phyloP scores from a whole-genome alignment of 2,888 invertebrate genomes.

The Spodoptera littoralis region DNA sequence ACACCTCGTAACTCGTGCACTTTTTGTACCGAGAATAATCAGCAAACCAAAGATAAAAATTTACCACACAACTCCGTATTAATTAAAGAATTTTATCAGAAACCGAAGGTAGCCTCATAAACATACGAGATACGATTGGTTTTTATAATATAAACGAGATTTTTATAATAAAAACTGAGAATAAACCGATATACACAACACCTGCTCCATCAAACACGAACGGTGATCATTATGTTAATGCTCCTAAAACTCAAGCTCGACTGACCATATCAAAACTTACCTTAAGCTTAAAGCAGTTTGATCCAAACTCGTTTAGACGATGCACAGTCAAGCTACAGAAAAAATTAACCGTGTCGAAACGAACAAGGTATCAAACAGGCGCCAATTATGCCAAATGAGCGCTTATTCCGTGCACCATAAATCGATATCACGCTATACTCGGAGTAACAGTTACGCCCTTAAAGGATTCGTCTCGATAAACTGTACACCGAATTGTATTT shows the following conservation, averaged over 20 bases:
- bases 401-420: conserved; percentile 84
- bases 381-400: conserved; percentile 86
- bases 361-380: conserved; percentile 79
- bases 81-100: conserved; percentile 71
- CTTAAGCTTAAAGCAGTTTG: conserved; percentile 66
- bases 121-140: conserved; percentile 73
- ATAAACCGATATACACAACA: conserved; percentile 86
- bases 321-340: conserved; percentile 67
- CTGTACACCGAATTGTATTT: conserved; percentile 72
- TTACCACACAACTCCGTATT: conserved; percentile 65
- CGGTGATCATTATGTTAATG: conserved; percentile 86
- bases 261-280: conserved; percentile 69
- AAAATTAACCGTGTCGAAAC: conserved; percentile 77
- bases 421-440: conserved; percentile 83
- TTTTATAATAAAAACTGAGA: conserved; percentile 86
- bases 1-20: conserved; percentile 13
- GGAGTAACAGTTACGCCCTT: conserved; percentile 83
- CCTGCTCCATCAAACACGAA: conserved; percentile 86
- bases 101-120: conserved; percentile 76
- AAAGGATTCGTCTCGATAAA: conserved; percentile 77
- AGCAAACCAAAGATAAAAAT: conserved; percentile 51
- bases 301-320: conserved; percentile 68
- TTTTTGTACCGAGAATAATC: conserved; percentile 21
- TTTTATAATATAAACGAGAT: conserved; percentile 84
- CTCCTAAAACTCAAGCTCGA: conserved; percentile 72